These are phyloP conservation scores for Zenarchopterus dispar DNA, from an alignment of 2,797 vertebrate genomes.

Conservation along the genomic window DNA sequence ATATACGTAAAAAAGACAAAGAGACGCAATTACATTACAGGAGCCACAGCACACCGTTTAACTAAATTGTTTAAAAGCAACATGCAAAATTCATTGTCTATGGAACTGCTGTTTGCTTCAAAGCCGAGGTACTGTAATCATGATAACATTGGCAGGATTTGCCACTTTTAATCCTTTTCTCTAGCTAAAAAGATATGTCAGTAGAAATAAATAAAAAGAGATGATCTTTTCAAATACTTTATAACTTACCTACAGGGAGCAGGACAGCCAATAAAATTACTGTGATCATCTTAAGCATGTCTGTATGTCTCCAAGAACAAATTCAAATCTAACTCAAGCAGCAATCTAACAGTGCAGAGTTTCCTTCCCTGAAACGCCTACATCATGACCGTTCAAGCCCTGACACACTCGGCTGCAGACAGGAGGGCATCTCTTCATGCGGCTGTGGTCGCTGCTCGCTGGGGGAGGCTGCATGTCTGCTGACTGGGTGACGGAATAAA, in stretches of 20 bases:
- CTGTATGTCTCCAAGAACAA: constrained; percentile 20
- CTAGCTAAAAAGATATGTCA: not conserved
- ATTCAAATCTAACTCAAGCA: constrained; percentile 3
- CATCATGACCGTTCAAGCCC: constrained; percentile 72
- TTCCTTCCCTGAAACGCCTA: constrained; percentile 44
- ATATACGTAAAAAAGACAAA: no score
- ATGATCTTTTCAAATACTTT: no score
- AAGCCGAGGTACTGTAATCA: no score
- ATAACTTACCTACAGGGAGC: constrained; percentile 74
- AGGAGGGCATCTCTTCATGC: constrained; percentile 50
- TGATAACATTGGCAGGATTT: no score
- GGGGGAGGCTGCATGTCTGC: constrained; percentile 62
- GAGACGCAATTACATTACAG: not conserved
- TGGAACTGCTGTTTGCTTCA: no score
- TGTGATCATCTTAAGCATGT: constrained; percentile 58
- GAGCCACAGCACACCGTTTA: not conserved
- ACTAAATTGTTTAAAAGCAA: not conserved
- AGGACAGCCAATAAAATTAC: constrained; percentile 65
- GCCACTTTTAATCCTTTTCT: no score
- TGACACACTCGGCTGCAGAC: constrained; percentile 64
- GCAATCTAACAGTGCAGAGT: constrained; percentile 19
- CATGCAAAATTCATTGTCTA: constrained; percentile 1
- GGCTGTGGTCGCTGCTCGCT: constrained; percentile 48
- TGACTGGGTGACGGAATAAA: constrained; percentile 70
- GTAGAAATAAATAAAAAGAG: not conserved